Base-by-base conservation (phyloP, 2,888 invertebrate species). In the Cheilosia pagana region DNA sequence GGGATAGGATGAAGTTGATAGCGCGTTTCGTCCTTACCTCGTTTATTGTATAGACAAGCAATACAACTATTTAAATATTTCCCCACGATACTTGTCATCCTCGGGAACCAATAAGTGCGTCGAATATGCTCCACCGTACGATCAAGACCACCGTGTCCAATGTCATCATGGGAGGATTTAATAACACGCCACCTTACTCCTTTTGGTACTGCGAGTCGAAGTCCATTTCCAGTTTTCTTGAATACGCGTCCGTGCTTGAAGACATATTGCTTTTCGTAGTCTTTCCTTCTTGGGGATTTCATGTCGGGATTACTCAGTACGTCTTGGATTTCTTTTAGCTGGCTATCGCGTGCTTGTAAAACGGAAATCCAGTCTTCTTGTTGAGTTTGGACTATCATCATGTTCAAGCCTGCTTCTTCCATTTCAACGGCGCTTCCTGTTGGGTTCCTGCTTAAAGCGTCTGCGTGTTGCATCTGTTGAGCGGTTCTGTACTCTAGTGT, bases 381-480 rank as follows among this genome's bases (percentile, higher is more conserved):
- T 28, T 28, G 25, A 28, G 25, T 5, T 28, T 28, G 2, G 25
- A 63, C 28, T 10, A 60, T 60, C 19, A 43, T 43, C 21, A 43
- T 60, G 12, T 3, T 12, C 16, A 60, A n/a, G 6, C 60, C 60
- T 14, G 25, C 41, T 21, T 53, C 53, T 5, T 67, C 41, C 41
- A 28, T 28, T 28, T 28, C 25, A 28, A 28, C 25, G 6, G 25
- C 3, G 25, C 5, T 28, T 28, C 5, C 25, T 28, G 25, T 28
- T 5, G 25, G 25, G 25, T 81, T 65, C 21, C 87, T 25, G 50
- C 88, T 88, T 23, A 87, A 63, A 12, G 86, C 87, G 68, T 88
- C 87, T 12, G 85, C 87, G 60, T 23, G 23, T 23, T 23, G 23
- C 23, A 23, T 23, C 23, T 23, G 23, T 23, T 23, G 23, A 1